Conservation (phyloP, 2,113 vertebrate species). For the Bagarius yarrelli region DNA sequence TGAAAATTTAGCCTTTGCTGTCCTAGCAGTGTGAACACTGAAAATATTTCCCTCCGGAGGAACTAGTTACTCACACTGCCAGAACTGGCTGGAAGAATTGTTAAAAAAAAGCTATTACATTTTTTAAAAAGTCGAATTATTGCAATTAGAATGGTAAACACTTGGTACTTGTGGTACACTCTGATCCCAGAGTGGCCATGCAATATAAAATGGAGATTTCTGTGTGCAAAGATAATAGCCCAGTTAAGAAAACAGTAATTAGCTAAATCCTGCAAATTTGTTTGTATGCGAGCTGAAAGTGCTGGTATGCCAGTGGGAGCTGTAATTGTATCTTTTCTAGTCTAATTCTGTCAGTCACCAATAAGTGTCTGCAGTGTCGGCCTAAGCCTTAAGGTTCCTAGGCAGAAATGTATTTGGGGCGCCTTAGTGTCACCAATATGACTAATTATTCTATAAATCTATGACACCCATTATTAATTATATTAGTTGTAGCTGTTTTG, state of each 20-base stretch:
- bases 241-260: conserved; percentile 37
- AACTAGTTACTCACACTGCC: neutral
- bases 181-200: neutral
- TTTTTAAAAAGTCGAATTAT: conserved; percentile 4
- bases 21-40: conserved; percentile 7
- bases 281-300: conserved; percentile 31
- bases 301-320: conserved; percentile 30
- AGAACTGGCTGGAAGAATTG: neutral
- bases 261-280: conserved; percentile 39
- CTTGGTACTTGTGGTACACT: neutral
- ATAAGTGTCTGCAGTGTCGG: neutral
- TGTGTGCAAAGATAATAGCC: conserved; percentile 16
- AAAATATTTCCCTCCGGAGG: conserved; percentile 8
- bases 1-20: conserved; percentile 27
- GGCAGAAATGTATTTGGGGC: too few relatives aligned
- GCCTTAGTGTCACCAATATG: too few relatives aligned
- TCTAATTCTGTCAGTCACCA: conserved; percentile 20
- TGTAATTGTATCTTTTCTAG: conserved; percentile 45
- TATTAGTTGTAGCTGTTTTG: too few relatives aligned
- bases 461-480: too few relatives aligned
- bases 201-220: conserved; percentile 7
- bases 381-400: neutral
- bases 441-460: too few relatives aligned
- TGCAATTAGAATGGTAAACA: conserved; percentile 23
- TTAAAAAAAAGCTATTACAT: neutral